Percentiles rank a stretch among this genome's conserved stretches.
Conservation (phyloP, 2,797 vertebrate genomes). For the Moxostoma hubbsi region DNA sequence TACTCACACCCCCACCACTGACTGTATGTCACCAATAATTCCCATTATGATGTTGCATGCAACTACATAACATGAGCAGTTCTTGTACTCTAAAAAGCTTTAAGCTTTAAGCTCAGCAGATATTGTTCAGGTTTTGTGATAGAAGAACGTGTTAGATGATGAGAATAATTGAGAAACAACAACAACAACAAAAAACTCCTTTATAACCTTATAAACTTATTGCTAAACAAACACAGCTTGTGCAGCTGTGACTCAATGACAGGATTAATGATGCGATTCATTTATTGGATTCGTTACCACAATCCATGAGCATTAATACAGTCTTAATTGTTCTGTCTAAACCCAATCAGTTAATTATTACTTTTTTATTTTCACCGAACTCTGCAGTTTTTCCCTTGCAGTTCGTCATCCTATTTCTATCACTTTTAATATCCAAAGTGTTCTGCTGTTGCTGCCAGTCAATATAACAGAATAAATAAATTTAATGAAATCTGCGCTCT, state of each 20-base stretch:
- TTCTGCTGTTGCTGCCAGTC: constrained; percentile 7
- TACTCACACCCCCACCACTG: too few relatives aligned
- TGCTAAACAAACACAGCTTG: constrained; percentile 17
- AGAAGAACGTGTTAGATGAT: not conserved
- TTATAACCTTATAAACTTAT: not conserved
- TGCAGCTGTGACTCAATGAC: constrained; percentile 8
- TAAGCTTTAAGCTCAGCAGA: not conserved
- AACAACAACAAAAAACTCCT: not conserved
- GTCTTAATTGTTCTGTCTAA: constrained; percentile 48
- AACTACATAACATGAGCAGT: too few relatives aligned
- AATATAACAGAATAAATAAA: not conserved
- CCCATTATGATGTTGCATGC: too few relatives aligned
- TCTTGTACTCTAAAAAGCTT: too few relatives aligned
- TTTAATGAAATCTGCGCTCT: not conserved
- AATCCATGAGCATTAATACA: constrained; percentile 46
- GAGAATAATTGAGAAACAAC: too few relatives aligned
- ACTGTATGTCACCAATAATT: too few relatives aligned
- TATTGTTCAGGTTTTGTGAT: not conserved
- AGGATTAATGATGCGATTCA: constrained; percentile 12
- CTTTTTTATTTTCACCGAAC: constrained; percentile 43
- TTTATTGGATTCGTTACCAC: constrained; percentile 40
- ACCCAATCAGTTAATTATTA: constrained; percentile 46
- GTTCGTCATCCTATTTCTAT: not conserved
- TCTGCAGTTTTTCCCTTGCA: constrained; percentile 29
- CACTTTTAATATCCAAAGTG: constrained; percentile 39